Base-by-base conservation (phyloP, 2,797 vertebrate species). In the Melanotaenia maccullochi region DNA sequence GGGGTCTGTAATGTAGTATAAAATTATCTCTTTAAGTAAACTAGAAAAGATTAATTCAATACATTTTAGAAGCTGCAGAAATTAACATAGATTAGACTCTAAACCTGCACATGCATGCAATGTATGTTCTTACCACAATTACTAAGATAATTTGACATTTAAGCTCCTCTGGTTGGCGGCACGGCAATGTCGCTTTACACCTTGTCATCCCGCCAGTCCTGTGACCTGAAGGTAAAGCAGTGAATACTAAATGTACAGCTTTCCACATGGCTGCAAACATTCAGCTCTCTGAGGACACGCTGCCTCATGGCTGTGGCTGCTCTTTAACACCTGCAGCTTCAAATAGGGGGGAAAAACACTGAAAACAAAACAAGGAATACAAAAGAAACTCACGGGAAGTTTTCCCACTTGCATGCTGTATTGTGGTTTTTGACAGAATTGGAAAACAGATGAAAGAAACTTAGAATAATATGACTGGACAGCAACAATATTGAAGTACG, bases 291-390 rank as follows among this genome's bases (percentile, higher is more conserved):
- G 72, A 64, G 67, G 68, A 79, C 58, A 14, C 0, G 32, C 60
- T 57, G 77, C 72, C 64, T 67, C 65, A 1, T 67, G 5, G 9
- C 56, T 9, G 1, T 9, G 66, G 81, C 69, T 36, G 68, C 65
- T 36, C n/a, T 84, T 73, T 66, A 82, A 69, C 73, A 78, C 83
- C 90, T 89, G 74, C 78, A 71, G 61, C 70, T 80, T 81, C 67
- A 81, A 82, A 85, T 5, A 7, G 52, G 44, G n/a, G 20, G n/a
- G 54, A 62, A 72, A 74, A 52, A 60, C 59, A 28, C 1, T 33
- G 25, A 64, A 59, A 71, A 78, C 51, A 60, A 76, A 80, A 47
- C 58, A 60, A 55, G 64, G 54, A 3, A 0, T 76, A 78, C 57
- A 62, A 79, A 81, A 84, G 65, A 44, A 84, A 71, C 70, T 79